phyloP scores from a whole-genome alignment of 2,888 invertebrate genomes.

The Diarsia rubi region DNA sequence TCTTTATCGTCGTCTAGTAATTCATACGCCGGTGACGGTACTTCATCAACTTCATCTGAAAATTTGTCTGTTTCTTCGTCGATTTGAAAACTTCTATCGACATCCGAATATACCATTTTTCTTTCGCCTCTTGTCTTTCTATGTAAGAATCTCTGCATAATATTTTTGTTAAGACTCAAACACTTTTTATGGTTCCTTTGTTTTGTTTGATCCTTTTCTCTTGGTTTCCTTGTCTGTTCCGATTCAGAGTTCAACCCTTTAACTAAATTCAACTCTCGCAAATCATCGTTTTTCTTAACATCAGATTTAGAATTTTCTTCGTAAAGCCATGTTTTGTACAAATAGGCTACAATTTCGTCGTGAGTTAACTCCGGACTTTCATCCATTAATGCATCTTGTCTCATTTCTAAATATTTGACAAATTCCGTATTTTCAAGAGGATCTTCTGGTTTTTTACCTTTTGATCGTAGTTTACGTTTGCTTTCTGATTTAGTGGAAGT shows the following conservation, averaged over 20 bases:
- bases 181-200: conserved; percentile 45
- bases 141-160: conserved; percentile 50
- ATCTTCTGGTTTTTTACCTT: conserved; percentile 58
- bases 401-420: conserved; percentile 85
- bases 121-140: conserved; percentile 48
- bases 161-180: conserved; percentile 53
- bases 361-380: conserved; percentile 87
- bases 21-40: conserved; percentile 42
- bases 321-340: conserved; percentile 88
- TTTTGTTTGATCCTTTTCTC: conserved; percentile 34
- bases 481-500: conserved; percentile 56
- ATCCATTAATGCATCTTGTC: conserved; percentile 85
- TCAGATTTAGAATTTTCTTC: conserved; percentile 82
- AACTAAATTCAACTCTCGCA: conserved; percentile 73
- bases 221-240: conserved; percentile 40
- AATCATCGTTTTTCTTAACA: conserved; percentile 73
- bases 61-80: conserved; percentile 4
- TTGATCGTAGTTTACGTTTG: conserved; percentile 71
- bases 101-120: conserved; percentile 22
- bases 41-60: conserved; percentile 34
- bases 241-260: conserved; percentile 70
- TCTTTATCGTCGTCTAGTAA: conserved; percentile 14
- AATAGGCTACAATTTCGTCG: conserved; percentile 84
- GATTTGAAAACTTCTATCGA: conserved; percentile 11
- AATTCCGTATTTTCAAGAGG: conserved; percentile 81